Evolutionary conservation across 2,113 vertebrate species (phyloP), one percentile per base, ranked within the genome.

Genomic region (Barnardius zonarius): DNA sequence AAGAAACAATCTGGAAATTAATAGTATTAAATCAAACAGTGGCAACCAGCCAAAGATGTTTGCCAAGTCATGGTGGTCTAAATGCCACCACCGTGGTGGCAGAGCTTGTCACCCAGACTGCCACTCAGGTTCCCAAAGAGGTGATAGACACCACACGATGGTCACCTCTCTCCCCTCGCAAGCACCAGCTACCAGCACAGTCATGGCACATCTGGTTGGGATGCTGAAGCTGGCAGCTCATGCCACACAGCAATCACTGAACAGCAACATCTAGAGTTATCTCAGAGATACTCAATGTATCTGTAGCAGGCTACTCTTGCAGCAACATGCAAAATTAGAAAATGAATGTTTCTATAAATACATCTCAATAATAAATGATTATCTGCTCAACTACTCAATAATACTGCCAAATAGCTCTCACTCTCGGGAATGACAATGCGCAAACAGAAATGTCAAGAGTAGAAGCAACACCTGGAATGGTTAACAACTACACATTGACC

Each of bases 181-280:
- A 39, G 25, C 18, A 25, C 10, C 33, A 12, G 33, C 15, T 48
- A 8, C 52, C 9, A 3, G 35, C 28, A 4, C 41, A 28, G n/a
- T 23, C 61, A 11, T 0, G 2, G 28, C 11, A 7, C 3, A 2
- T 6, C 28, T 6, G 3, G 27, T 14, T 1, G 11, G 83, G 70
- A n/a, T 22, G 24, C 49, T 3, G 3, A 18, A 35, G 51, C n/a
- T 7, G 30, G 79, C 30, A 39, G 20, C 51, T 55, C 43, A 23
- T 2, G 3, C 22, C 51, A 31, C 2, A 1, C 1, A 0, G 27
- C 4, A 2, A 16, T 37, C 3, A 0, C 2, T n/a, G 37, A 59
- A 46, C 1, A 1, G 20, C 52, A 41, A 6, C 43, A 37, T 20
- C 41, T 46, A 9, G 0, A 19, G 17, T 17, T 13, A 31, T 17